Percentiles rank a stretch among this genome's conserved stretches.
These are phyloP conservation scores for Acholoe squamosa DNA, from an alignment of 2,888 invertebrate genomes.

Conservation along the genomic window DNA sequence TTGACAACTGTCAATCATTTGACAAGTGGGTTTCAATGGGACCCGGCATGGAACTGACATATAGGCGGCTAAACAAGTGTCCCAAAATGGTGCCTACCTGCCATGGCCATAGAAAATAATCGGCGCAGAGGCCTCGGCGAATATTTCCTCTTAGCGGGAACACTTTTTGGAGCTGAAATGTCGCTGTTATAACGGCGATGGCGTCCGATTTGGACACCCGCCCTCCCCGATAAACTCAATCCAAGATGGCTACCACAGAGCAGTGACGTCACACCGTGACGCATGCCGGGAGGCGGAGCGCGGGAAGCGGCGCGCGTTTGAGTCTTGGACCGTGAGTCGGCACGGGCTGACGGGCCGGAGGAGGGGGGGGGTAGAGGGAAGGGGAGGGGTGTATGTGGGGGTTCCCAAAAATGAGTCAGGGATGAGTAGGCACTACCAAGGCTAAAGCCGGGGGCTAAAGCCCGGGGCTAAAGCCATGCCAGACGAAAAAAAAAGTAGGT, in stretches of 20 bases:
- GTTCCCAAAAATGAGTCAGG: too few relatives aligned
- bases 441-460: too few relatives aligned
- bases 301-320: constrained; percentile 2
- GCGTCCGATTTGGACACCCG: constrained; percentile 66
- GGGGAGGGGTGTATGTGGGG: too few relatives aligned
- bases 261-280: constrained; percentile 45
- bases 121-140: constrained; percentile 47
- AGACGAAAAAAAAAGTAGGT: too few relatives aligned
- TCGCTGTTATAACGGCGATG: constrained; percentile 63
- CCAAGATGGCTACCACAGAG: constrained; percentile 66
- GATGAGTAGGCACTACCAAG: too few relatives aligned
- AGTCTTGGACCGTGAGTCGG: not conserved
- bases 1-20: constrained; percentile 23
- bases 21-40: constrained; percentile 44
- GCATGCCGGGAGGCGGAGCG: constrained; percentile 30
- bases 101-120: constrained; percentile 64
- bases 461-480: too few relatives aligned
- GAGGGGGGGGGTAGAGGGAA: not conserved
- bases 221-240: constrained; percentile 46
- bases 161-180: not conserved
- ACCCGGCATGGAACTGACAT: constrained; percentile 52
- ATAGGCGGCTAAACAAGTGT: not conserved
- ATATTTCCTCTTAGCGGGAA: constrained; percentile 10
- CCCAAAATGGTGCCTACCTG: constrained; percentile 63
- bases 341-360: not conserved